phyloP scores from a whole-genome alignment of 2,113 vertebrate genomes.

The Acinonyx jubatus region DNA sequence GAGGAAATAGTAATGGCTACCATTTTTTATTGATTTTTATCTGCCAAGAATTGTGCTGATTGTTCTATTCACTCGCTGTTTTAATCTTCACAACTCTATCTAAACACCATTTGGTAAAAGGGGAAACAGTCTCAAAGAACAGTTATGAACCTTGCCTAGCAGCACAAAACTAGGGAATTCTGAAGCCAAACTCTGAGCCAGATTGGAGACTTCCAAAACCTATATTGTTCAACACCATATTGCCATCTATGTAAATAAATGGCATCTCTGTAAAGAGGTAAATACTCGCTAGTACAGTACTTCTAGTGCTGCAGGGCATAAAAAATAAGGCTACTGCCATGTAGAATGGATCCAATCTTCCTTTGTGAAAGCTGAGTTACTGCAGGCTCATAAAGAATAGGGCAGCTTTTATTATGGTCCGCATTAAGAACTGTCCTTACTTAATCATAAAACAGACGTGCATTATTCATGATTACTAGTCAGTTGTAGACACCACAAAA shows the following conservation, averaged over 20 bases:
- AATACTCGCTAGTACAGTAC: background rate
- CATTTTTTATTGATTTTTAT: background rate
- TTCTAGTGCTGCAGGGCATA: background rate
- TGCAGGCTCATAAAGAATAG: background rate
- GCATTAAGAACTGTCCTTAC: background rate
- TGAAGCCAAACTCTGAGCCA: background rate
- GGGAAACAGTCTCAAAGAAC: background rate
- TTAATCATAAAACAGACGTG: background rate
- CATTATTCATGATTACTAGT: slow-evolving; percentile 24
- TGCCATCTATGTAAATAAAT: background rate
- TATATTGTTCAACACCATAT: background rate
- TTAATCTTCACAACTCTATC: background rate
- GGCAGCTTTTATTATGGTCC: background rate
- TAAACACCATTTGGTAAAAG: background rate
- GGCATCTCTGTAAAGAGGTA: background rate
- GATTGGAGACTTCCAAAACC: background rate
- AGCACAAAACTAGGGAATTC: background rate
- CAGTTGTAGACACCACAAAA: slow-evolving; percentile 26
- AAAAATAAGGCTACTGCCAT: background rate
- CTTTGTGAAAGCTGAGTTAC: background rate
- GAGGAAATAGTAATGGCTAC: background rate
- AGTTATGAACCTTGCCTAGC: background rate
- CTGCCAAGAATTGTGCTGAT: background rate
- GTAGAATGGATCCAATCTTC: background rate
- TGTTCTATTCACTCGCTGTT: background rate